Evolutionary conservation across 2,797 vertebrate species (phyloP), one percentile per base, ranked within the genome.

Genomic region (Pseudomugil tenellus): DNA sequence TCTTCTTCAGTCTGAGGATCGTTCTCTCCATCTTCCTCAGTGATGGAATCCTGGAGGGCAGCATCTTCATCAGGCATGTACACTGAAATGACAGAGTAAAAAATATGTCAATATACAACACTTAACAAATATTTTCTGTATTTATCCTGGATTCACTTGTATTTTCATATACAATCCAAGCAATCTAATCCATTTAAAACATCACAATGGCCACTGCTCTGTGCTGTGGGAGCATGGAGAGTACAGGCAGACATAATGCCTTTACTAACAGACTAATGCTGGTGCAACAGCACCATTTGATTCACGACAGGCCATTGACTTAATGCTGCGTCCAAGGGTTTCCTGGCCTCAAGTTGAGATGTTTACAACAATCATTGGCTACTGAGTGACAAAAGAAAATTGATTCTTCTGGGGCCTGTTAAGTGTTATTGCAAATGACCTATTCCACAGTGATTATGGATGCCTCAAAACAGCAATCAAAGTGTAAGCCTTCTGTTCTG

Each of bases 61-160:
- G 91, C 84, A 49, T 96, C 96, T 77, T 98, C 97, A 39, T 98
- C 98, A 69, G 96, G 97, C 93, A 95, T 93, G 67, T 99, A 99
- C 86, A 96, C 98, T 99, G 8, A 81, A 72, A 83, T 81, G 79
- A 34, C 52, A 74, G 8, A 73, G 39, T 5, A 67, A 28, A 65
- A 67, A 28, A 21, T 19, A 21, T n/a, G n/a, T 55, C 72, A 58
- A 58, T 71, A 76, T 10, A 59, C 12, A 23, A 3, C 0, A 13
- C 28, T 11, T 4, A 39, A 57, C 6, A 26, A n/a, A 12, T 52
- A n/a, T 31, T 66, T 7, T 6, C 5, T 49, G 2, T 53, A 53
- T 64, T 31, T 7, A 28, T 37, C 43, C 32, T 32, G 7, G 9
- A 32, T 32, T 1, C 32, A n/a, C 32, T 8, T 32, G 32, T 32